Conservation (phyloP, 2,888 invertebrate genomes). For the Idaea dimidiata region DNA sequence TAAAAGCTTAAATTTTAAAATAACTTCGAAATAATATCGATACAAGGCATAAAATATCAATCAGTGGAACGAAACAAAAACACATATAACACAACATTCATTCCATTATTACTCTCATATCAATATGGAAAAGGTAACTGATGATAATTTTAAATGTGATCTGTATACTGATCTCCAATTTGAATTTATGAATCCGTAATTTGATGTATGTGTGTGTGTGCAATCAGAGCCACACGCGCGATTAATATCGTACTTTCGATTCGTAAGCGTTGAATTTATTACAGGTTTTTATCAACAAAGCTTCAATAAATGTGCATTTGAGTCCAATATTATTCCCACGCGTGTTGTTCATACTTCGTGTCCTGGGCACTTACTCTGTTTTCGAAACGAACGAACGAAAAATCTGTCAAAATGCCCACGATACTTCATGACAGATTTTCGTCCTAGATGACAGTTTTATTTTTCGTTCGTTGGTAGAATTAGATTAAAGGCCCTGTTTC, state of each 20-base stretch:
- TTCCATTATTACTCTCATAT: slow-evolving; percentile 26
- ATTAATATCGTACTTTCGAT: slow-evolving; percentile 34
- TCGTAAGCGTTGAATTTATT: slow-evolving; percentile 41
- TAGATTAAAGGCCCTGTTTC: no score
- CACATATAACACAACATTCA: slow-evolving; percentile 19
- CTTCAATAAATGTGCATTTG: slow-evolving; percentile 34
- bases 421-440: no score
- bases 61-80: slow-evolving; percentile 18
- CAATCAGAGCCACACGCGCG: slow-evolving; percentile 31
- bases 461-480: no score
- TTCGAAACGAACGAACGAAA: no score
- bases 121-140: slow-evolving; percentile 24
- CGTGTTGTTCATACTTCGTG: slow-evolving; percentile 36
- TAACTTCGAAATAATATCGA: neutral
- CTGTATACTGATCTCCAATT: slow-evolving; percentile 35
- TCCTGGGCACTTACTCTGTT: no score
- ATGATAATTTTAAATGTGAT: slow-evolving; percentile 35
- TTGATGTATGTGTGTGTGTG: slow-evolving; percentile 26
- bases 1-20: slow-evolving; percentile 4
- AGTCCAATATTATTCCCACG: slow-evolving; percentile 41
- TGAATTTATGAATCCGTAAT: slow-evolving; percentile 38
- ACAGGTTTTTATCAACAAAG: slow-evolving; percentile 40
- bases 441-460: no score
- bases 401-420: no score
- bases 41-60: slow-evolving; percentile 14